Evolutionary conservation across 2,113 vertebrate species (phyloP), one percentile per base, ranked within the genome.

Genomic region (Sinocyclocheilus rhinocerous): DNA sequence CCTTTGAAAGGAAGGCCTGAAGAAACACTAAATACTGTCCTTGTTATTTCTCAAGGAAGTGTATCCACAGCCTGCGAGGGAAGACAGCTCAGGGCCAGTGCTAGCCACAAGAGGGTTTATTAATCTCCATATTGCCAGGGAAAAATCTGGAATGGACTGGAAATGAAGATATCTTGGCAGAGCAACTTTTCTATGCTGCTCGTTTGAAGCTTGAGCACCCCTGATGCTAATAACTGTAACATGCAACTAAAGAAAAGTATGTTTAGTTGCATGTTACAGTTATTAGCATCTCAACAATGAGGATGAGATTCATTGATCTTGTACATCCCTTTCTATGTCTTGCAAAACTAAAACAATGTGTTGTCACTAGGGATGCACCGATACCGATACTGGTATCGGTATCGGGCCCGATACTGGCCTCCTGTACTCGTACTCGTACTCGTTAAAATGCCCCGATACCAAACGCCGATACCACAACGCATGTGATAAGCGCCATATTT

Each of bases 11-110:
- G 91, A 82, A 85, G 20, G 89, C 29, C 70, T 85, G 65, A 85
- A 89, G 87, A 94, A 93, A 0, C 6, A 48, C 67, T 89, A 89
- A 89, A 89, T 89, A 92, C 87, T 22, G 83, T 92, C 69, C 93
- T 90, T 94, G 92, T 95, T 94, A 93, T 93, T 95, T 93, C 91
- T 92, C 91, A 93, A 89, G 91, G 93, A 93, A 94, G 89, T 92
- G 93, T 94, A 89, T 95, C 92, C 90, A 94, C 89, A 94, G 94
- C 92, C 94, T 93, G 92, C 88, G 93, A 67, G 87, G 84, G 91
- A 89, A 82, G 90, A 87, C 86, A 20, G 80, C 52, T 82, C 83
- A 50, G 33, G 55, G 83, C 83, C 79, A 57, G 76, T 50, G 48
- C 29, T 73, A 57, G 79, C 88, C 83, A 79, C 70, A 80, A 77